phyloP scores from a whole-genome alignment of 2,113 vertebrate genomes.

The Amblyopsis rosae region DNA sequence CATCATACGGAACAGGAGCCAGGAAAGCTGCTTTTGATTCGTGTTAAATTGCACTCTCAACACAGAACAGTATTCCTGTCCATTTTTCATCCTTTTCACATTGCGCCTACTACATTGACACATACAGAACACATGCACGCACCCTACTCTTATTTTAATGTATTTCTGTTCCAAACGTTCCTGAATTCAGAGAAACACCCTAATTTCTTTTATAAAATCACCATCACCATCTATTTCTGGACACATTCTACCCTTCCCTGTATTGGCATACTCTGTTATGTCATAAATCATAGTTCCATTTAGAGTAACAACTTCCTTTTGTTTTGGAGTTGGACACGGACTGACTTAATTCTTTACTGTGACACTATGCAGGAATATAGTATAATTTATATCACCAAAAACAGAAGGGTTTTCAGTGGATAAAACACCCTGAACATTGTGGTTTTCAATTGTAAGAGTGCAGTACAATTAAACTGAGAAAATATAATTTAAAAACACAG shows the following conservation, averaged over 20 bases:
- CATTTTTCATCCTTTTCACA: constrained; percentile 64
- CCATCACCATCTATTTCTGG: constrained; percentile 53
- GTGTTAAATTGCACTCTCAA: constrained; percentile 74
- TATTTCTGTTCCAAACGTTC: constrained; percentile 32
- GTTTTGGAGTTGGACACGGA: constrained; percentile 38
- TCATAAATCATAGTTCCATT: constrained; percentile 46
- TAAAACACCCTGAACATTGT: too few relatives aligned
- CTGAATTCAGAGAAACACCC: constrained; percentile 46
- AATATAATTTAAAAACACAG: constrained; percentile 6
- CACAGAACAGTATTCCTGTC: constrained; percentile 64
- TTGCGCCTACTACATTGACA: constrained; percentile 49
- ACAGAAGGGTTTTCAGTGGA: not conserved
- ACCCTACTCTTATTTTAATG: constrained; percentile 25
- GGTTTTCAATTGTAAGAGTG: constrained; percentile 9
- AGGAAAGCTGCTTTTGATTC: constrained; percentile 78
- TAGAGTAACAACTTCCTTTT: constrained; percentile 53
- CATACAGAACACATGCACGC: constrained; percentile 21
- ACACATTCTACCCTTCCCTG: constrained; percentile 36
- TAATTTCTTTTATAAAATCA: constrained; percentile 38
- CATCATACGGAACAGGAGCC: constrained; percentile 58
- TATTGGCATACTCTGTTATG: constrained; percentile 54
- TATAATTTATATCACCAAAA: constrained; percentile 9
- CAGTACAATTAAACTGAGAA: constrained; percentile 13
- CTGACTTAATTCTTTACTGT: constrained; percentile 16
- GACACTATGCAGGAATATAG: not conserved